These are phyloP conservation scores for Drosophila atripex DNA, from an alignment of 2,888 invertebrate genomes.

Conservation along the genomic window DNA sequence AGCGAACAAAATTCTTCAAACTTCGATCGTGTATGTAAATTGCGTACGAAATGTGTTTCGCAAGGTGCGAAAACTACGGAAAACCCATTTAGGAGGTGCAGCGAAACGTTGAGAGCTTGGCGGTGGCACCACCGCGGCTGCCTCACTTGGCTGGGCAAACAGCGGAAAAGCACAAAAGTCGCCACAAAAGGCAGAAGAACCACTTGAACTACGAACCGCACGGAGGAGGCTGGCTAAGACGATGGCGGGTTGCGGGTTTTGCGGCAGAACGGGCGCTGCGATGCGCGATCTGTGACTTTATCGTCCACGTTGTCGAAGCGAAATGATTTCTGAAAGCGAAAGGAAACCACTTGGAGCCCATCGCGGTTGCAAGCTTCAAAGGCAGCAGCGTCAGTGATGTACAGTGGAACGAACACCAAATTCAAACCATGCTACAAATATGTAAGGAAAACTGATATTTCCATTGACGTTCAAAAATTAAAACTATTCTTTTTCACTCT, in stretches of 20 bases:
- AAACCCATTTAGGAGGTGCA: conserved; percentile 81
- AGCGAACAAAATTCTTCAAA: conserved; percentile 56
- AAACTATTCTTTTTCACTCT: too few relatives aligned
- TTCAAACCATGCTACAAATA: too few relatives aligned
- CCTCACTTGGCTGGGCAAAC: conserved; percentile 70
- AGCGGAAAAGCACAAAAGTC: conserved; percentile 51
- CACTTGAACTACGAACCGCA: conserved; percentile 62
- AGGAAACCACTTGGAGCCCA: conserved; percentile 82
- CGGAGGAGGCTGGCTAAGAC: conserved; percentile 59
- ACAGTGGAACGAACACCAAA: conserved; percentile 14
- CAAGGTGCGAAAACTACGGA: conserved; percentile 78
- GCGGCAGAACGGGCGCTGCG: conserved; percentile 59
- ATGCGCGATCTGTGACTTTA: conserved; percentile 83
- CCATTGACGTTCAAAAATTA: too few relatives aligned
- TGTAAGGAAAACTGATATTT: not conserved
- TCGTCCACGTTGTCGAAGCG: conserved; percentile 83
- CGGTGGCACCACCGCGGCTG: conserved; percentile 40
- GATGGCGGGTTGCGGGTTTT: conserved; percentile 17
- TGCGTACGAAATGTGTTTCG: conserved; percentile 74
- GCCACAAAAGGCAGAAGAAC: conserved; percentile 32
- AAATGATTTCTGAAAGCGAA: conserved; percentile 84
- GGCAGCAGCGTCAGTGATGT: conserved; percentile 33
- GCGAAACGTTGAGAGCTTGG: conserved; percentile 76
- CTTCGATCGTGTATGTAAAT: conserved; percentile 66
- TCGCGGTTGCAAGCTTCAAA: conserved; percentile 46